phyloP scores from a whole-genome alignment of 2,797 vertebrate genomes.

The Dromococcyx pavoninus region DNA sequence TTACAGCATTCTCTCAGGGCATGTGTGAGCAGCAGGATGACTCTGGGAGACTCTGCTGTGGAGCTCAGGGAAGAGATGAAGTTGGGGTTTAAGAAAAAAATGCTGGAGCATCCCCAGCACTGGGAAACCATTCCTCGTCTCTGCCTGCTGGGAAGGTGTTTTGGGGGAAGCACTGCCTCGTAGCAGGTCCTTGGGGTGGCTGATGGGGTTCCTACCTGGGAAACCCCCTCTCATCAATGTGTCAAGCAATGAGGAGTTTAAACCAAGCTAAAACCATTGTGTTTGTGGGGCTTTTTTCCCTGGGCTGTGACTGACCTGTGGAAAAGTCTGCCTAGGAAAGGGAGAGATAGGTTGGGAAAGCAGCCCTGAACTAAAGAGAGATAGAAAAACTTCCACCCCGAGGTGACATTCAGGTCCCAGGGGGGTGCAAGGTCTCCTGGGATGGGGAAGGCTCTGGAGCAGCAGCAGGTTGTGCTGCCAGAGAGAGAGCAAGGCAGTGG shows the following conservation, averaged over 20 bases:
- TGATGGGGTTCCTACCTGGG: neutral
- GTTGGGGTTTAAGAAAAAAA: too few species aligned
- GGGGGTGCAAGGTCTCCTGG: neutral
- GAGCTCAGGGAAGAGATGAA: neutral
- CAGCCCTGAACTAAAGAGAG: neutral
- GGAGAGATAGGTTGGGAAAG: neutral
- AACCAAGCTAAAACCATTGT: neutral
- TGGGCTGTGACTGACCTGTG: neutral
- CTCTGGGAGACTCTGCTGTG: neutral
- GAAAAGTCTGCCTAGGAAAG: neutral
- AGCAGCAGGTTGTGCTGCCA: neutral
- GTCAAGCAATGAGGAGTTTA: neutral
- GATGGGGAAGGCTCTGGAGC: neutral
- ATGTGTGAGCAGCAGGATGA: rapidly evolving
- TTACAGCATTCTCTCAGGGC: rapidly evolving
- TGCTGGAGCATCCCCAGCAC: neutral
- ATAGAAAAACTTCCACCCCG: neutral
- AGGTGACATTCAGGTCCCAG: neutral
- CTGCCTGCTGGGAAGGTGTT: neutral
- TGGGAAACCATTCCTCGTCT: rapidly evolving
- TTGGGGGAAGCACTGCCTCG: neutral
- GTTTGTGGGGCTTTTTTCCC: neutral
- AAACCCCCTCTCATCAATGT: rapidly evolving
- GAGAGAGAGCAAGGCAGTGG: neutral
- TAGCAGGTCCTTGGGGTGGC: rapidly evolving